These are phyloP conservation scores for Plusia festucae DNA, from an alignment of 2,888 invertebrate species.

Conservation along the genomic window DNA sequence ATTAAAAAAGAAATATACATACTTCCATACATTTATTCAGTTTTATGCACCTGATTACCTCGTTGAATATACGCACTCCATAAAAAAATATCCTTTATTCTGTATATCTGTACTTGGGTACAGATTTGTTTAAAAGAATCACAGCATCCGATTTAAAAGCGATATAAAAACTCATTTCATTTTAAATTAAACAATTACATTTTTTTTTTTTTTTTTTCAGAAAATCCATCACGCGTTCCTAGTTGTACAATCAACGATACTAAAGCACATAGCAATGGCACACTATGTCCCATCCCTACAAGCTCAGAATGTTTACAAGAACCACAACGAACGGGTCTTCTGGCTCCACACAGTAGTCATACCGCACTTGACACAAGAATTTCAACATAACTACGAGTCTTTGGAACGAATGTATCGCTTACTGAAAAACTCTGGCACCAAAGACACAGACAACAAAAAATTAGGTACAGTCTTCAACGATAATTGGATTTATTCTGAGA, in stretches of 20 bases:
- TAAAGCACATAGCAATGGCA: constrained; percentile 81
- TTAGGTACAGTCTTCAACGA: constrained; percentile 72
- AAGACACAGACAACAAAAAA: constrained; percentile 69
- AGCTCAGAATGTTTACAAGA: constrained; percentile 71
- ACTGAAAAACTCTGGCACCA: constrained; percentile 77
- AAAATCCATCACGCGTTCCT: constrained; percentile 86
- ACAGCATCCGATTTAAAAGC: too few relatives aligned
- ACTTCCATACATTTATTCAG: too few relatives aligned
- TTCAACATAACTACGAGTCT: constrained; percentile 72
- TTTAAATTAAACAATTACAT: background rate
- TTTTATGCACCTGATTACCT: too few relatives aligned
- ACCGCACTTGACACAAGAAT: constrained; percentile 69
- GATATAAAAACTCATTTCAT: too few relatives aligned
- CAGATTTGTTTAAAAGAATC: too few relatives aligned
- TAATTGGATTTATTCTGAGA: constrained; percentile 83
- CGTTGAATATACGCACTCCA: too few relatives aligned
- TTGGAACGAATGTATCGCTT: constrained; percentile 82
- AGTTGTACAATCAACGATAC: constrained; percentile 82
- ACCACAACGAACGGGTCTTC: constrained; percentile 82
- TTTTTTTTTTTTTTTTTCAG: constrained; percentile 67
- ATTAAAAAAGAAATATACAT: too few relatives aligned
- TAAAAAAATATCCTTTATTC: too few relatives aligned
- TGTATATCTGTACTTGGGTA: too few relatives aligned
- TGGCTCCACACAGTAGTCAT: constrained; percentile 81
- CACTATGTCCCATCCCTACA: constrained; percentile 72